Percentiles rank a stretch among this genome's conserved stretches.
Conservation (phyloP, 2,113 vertebrate genomes). For the Lethenteron reissneri region DNA sequence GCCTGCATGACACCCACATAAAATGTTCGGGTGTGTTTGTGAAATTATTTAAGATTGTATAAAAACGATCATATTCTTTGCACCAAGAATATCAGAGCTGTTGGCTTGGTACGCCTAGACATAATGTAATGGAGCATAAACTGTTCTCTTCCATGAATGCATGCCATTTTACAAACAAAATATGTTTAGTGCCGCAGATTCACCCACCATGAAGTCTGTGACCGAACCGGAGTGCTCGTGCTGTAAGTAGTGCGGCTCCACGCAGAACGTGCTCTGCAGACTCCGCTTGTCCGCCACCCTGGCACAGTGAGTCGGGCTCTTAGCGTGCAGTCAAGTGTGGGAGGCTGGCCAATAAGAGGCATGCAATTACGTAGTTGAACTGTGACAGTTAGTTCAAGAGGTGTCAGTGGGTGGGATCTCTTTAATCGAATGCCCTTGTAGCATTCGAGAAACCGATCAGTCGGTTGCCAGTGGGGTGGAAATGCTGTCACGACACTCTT, state of each 20-base stretch:
- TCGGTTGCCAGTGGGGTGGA: too few relatives aligned
- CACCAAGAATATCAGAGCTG: neutral
- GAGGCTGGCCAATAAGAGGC: neutral
- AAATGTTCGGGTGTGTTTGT: neutral
- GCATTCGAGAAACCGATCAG: too few relatives aligned
- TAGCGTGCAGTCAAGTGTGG: neutral
- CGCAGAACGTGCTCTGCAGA: conserved; percentile 75
- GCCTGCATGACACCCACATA: too few relatives aligned
- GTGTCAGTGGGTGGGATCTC: too few relatives aligned
- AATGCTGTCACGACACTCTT: too few relatives aligned
- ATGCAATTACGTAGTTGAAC: neutral
- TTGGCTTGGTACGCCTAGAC: too few relatives aligned
- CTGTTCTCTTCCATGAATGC: too few relatives aligned
- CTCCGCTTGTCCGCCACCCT: conserved; percentile 86
- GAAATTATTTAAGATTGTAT: neutral
- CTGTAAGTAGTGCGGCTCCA: conserved; percentile 59
- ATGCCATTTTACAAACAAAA: too few relatives aligned
- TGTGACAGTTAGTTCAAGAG: too few relatives aligned
- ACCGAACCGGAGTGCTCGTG: conserved; percentile 58
- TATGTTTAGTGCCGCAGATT: neutral
- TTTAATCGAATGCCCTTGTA: too few relatives aligned
- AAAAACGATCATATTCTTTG: neutral
- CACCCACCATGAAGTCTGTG: conserved; percentile 75
- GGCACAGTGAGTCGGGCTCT: conserved; percentile 9
- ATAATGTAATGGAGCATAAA: too few relatives aligned